A percentile compares a stretch with the other conserved stretches of the same genome.
These are phyloP conservation scores for Latheticus oryzae DNA, from an alignment of 2,888 invertebrate species.

Conservation along the genomic window DNA sequence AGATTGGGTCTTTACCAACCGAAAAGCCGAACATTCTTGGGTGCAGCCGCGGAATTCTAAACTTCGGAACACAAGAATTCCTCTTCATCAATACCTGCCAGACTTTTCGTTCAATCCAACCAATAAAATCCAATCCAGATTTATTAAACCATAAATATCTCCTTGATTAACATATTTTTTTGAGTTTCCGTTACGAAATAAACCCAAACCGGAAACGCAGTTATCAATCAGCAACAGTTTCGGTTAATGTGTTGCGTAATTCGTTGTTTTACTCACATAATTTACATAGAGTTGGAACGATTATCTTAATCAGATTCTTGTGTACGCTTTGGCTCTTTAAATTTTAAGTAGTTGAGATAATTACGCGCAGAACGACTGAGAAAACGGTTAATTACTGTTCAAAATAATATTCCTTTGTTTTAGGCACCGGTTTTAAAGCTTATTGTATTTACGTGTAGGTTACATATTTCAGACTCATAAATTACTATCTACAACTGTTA, in stretches of 20 bases:
- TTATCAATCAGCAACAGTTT: too few relatives aligned
- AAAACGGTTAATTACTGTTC: slow-evolving; percentile 38
- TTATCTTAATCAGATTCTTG: too few relatives aligned
- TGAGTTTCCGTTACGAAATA: too few relatives aligned
- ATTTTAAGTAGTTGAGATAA: slow-evolving; percentile 39
- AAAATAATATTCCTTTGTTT: slow-evolving; percentile 39
- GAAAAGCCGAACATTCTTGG: slow-evolving; percentile 49
- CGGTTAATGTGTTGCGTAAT: too few relatives aligned
- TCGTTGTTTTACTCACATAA: too few relatives aligned
- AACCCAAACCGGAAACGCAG: too few relatives aligned
- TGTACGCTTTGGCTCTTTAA: slow-evolving; percentile 32
- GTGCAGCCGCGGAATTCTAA: slow-evolving; percentile 53
- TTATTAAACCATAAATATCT: too few relatives aligned
- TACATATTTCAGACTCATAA: slow-evolving; percentile 7
- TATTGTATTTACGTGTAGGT: slow-evolving; percentile 1
- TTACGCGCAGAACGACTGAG: slow-evolving; percentile 32
- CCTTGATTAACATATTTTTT: too few relatives aligned
- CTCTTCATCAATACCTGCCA: slow-evolving; percentile 53
- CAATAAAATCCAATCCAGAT: too few relatives aligned
- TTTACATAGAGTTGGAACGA: too few relatives aligned
- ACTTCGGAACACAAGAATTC: slow-evolving; percentile 50
- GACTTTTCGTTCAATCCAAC: slow-evolving; percentile 16
- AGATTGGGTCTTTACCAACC: slow-evolving; percentile 34
- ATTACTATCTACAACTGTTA: slow-evolving; percentile 13
- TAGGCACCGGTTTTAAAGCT: slow-evolving; percentile 31